These are phyloP conservation scores for Agonopterix arenella DNA, from an alignment of 2,888 invertebrate genomes.

Conservation along the genomic window DNA sequence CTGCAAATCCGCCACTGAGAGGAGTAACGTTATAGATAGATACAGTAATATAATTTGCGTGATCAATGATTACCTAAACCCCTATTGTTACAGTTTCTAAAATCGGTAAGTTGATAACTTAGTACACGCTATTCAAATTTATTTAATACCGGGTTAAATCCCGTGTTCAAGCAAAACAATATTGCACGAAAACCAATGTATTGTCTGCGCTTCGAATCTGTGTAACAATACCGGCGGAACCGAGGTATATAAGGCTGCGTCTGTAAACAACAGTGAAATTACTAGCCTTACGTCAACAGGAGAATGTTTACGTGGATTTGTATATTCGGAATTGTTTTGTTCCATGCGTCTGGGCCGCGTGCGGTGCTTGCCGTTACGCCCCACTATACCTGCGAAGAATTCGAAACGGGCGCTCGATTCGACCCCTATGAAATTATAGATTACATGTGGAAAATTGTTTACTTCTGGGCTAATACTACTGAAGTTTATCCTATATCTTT, in stretches of 20 bases:
- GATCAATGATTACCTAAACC: not conserved
- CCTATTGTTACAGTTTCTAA: not conserved
- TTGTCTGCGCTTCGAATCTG: slow-evolving; percentile 27
- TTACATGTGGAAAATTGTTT: slow-evolving; percentile 58
- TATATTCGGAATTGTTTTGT: slow-evolving; percentile 43
- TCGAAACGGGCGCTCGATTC: slow-evolving; percentile 46
- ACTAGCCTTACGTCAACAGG: slow-evolving; percentile 30
- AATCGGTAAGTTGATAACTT: not conserved
- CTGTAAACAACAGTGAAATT: slow-evolving; percentile 39
- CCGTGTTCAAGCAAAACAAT: slow-evolving; percentile 1
- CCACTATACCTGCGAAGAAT: slow-evolving; percentile 47
- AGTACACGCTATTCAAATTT: too few species aligned
- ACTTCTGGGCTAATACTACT: slow-evolving; percentile 50
- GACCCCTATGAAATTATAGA: slow-evolving; percentile 44
- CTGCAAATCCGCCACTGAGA: too few species aligned
- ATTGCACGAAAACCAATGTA: slow-evolving; percentile 9
- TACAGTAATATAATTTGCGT: not conserved
- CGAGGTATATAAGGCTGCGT: slow-evolving; percentile 28
- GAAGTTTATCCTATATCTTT: slow-evolving; percentile 50
- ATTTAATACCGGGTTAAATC: too few species aligned
- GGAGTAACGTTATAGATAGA: not conserved
- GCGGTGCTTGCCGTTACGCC: slow-evolving; percentile 10
- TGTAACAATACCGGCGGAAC: slow-evolving; percentile 14
- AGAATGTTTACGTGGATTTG: slow-evolving; percentile 49
- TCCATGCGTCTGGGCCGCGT: slow-evolving; percentile 13